Evolutionary conservation across 2,888 invertebrate genomes (phyloP), one percentile per base, ranked within the genome.

Genomic region (Dicyrtoma fusca): DNA sequence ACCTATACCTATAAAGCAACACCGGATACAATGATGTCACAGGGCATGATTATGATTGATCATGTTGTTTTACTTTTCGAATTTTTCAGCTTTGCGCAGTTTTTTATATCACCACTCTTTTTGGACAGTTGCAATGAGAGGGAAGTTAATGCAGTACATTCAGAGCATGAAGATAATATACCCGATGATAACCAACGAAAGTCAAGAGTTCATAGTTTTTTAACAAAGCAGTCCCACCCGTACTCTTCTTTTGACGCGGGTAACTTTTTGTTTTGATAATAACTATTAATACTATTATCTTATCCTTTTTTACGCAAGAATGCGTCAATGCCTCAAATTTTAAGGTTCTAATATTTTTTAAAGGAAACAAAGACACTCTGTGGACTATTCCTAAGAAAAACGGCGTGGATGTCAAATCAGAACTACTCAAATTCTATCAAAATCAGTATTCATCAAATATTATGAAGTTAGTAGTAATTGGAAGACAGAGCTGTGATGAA

Each of bases 221-320:
- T 92, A 0, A 89, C 92, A 0, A 87, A 90, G 79, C 86, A 89
- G 0, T 85, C 85, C 4, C 97, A 98, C 85, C 90, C 94, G 0
- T 97, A 89, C 83, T 90, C 90, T 82, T 96, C 96, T 85, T 99
- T 98, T 86, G 94, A 95, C 57, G 95, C 95, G 72, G 95, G 94
- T 89, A 82, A 76, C n/a, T n/a, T n/a, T n/a, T n/a, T n/a, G n/a
- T n/a, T n/a, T n/a, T n/a, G n/a, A n/a, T n/a, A n/a, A n/a, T n/a
- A n/a, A n/a, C n/a, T n/a, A n/a, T n/a, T n/a, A n/a, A n/a, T n/a
- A n/a, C n/a, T n/a, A n/a, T n/a, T n/a, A n/a, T n/a, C n/a, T n/a
- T n/a, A n/a, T n/a, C n/a, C n/a, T n/a, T n/a, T n/a, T n/a, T n/a
- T n/a, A n/a, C n/a, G n/a, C n/a, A n/a, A n/a, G n/a, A n/a, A n/a